Base-by-base conservation (phyloP, 1,140 invertebrate species). In the Luehdorfia chinensis region DNA sequence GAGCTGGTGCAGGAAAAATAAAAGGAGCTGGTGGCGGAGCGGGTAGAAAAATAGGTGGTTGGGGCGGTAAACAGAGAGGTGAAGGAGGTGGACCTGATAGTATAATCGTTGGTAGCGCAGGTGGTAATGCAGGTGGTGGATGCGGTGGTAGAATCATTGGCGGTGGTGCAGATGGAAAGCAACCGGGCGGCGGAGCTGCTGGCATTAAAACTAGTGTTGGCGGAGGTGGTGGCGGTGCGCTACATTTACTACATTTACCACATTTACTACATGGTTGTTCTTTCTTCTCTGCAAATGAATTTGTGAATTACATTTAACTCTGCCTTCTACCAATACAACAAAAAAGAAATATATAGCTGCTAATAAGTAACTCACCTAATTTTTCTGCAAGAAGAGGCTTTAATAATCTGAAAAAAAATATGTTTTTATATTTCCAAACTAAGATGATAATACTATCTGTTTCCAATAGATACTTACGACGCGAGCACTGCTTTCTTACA, bases 401-500 rank as follows among this genome's bases (percentile, higher is more conserved):
- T n/a, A 81, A 31, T 34, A 81, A 64, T 39, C 75, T 84, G 77
- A 27, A 75, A 76, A 45, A 32, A 55, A 46, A 43, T 46, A 15
- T 23, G 25, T 27, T 37, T 12, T 23, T 33, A 32, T 37, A 52
- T 45, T 36, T 21, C 3, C 7, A 7, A 4, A 21, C 19, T 3
- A 36, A 33, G 6, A 11, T 9, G 8, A 15, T 18, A 18, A 4
- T 7, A 0, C 23, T 30, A 16, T 9, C 31, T 21, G 12, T 36
- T 21, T 19, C 31, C 14, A 27, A 33, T 23, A 34, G 28, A 45
- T 53, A 80, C 80, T 66, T 68, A 84, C 80, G 75, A 62, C 32
- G 75, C 58, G 25, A 84, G 39, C 12, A 73, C 70, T 1, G 55
- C 33, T 54, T 81, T 84, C 53, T 74, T 74, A 37, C 75, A 84